A percentile compares a stretch with the other conserved stretches of the same genome.
phyloP scores from a whole-genome alignment of 1,140 invertebrate species.

The Papilio dardanus region DNA sequence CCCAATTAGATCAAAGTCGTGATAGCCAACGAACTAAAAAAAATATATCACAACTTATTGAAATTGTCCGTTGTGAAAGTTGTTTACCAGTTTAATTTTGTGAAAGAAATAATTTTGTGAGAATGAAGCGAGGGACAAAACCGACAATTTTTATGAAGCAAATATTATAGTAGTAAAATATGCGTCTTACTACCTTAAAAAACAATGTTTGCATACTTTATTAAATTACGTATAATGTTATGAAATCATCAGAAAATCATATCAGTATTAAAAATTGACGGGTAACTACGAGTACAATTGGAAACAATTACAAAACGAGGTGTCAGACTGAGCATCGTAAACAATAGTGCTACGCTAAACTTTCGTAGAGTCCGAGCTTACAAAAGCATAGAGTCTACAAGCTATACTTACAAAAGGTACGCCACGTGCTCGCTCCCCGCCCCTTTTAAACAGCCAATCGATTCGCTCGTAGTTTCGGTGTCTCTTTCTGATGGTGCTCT shows the following conservation, averaged over 20 bases:
- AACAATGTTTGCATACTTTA: no score
- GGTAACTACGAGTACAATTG: background rate
- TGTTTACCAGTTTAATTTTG: no score
- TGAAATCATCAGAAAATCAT: background rate
- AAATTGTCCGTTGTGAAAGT: background rate
- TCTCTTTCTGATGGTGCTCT: constrained; percentile 59
- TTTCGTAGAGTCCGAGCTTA: constrained; percentile 53
- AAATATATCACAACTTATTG: background rate
- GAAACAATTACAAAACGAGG: background rate
- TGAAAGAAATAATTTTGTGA: no score
- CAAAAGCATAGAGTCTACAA: constrained; percentile 51
- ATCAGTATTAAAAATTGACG: background rate
- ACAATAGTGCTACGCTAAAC: constrained; percentile 37
- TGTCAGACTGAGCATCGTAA: constrained; percentile 6
- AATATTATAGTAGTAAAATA: background rate
- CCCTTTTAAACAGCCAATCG: constrained; percentile 76
- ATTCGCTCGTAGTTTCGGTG: constrained; percentile 58
- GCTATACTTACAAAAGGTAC: constrained; percentile 55
- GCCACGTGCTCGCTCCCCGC: constrained; percentile 77
- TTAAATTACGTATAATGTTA: no score
- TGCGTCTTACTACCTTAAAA: no score
- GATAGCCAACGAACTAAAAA: background rate
- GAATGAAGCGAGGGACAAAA: no score
- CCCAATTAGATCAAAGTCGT: background rate
- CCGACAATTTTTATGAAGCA: background rate